These are phyloP conservation scores for Nerophis ophidion DNA, from an alignment of 2,113 vertebrate genomes.

Conservation along the genomic window DNA sequence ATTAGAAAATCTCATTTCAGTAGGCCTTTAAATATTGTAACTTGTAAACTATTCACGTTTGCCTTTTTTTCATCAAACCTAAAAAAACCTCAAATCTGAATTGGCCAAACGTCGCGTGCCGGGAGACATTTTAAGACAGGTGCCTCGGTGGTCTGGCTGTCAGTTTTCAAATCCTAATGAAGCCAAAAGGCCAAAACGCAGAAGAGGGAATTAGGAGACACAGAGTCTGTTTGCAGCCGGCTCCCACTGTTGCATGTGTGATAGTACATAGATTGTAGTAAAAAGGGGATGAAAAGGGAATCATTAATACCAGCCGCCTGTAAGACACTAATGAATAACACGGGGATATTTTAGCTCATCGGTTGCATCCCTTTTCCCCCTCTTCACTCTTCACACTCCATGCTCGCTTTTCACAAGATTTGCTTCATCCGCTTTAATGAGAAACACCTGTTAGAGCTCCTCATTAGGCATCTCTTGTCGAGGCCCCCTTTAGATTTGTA, in stretches of 20 bases:
- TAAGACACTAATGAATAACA: conserved; percentile 63
- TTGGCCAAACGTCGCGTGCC: not conserved
- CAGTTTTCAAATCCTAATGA: too few species aligned
- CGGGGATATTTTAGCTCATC: conserved; percentile 48
- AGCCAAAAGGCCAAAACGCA: conserved; percentile 3
- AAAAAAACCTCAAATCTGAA: too few species aligned
- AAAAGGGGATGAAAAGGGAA: conserved; percentile 22
- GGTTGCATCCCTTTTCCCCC: conserved; percentile 31
- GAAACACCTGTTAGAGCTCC: conserved; percentile 61
- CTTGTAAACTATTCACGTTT: too few species aligned
- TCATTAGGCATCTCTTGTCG: conserved; percentile 47
- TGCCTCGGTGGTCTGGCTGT: too few species aligned
- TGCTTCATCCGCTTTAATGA: conserved; percentile 53
- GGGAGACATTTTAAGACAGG: too few species aligned
- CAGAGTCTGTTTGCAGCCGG: conserved; percentile 16
- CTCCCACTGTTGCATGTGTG: conserved; percentile 8
- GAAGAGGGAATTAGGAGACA: conserved; percentile 2
- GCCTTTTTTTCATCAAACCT: too few species aligned
- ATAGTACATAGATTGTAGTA: conserved; percentile 1
- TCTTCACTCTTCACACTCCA: conserved; percentile 13
- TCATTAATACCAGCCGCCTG: conserved; percentile 56
- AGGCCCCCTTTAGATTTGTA: conserved; percentile 39
- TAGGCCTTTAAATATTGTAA: too few species aligned
- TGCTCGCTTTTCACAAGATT: conserved; percentile 15
- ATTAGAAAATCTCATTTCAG: too few species aligned